These are phyloP conservation scores for Eulithis testata DNA, from an alignment of 2,888 invertebrate species.

Conservation along the genomic window DNA sequence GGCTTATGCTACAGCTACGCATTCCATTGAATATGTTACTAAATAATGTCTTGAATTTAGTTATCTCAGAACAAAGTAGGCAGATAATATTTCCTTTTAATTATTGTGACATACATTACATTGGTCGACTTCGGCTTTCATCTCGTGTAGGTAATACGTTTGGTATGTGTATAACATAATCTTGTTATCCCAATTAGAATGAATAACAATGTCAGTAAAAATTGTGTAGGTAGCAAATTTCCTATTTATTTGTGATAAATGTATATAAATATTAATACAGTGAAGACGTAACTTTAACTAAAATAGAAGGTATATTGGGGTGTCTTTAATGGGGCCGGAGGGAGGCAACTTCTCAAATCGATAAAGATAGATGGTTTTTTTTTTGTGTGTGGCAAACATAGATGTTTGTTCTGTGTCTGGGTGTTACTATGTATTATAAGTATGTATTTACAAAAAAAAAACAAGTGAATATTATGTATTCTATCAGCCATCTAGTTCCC, in stretches of 20 bases:
- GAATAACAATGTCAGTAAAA: constrained; percentile 15
- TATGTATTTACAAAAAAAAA: too few species aligned
- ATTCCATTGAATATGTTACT: neutral
- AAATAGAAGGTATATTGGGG: neutral
- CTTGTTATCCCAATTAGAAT: constrained; percentile 20
- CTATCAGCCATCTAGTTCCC: too few species aligned
- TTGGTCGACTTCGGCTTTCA: constrained; percentile 1
- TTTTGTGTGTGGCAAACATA: too few species aligned
- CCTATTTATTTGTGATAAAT: neutral
- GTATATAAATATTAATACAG: neutral
- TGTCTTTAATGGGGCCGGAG: constrained; percentile 1
- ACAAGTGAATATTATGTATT: too few species aligned
- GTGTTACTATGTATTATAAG: too few species aligned
- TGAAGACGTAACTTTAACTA: neutral
- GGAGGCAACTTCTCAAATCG: neutral
- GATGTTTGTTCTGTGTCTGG: too few species aligned
- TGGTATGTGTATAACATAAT: constrained; percentile 8
- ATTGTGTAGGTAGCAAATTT: constrained; percentile 1
- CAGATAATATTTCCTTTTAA: constrained; percentile 2
- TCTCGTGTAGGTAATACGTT: neutral
- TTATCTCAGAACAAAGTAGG: neutral
- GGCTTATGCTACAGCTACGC: neutral
- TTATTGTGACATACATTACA: constrained; percentile 3
- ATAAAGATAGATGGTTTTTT: neutral
- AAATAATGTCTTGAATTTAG: neutral